Base-by-base conservation (phyloP, 1,140 invertebrate species). In the Tribolium castaneum region DNA sequence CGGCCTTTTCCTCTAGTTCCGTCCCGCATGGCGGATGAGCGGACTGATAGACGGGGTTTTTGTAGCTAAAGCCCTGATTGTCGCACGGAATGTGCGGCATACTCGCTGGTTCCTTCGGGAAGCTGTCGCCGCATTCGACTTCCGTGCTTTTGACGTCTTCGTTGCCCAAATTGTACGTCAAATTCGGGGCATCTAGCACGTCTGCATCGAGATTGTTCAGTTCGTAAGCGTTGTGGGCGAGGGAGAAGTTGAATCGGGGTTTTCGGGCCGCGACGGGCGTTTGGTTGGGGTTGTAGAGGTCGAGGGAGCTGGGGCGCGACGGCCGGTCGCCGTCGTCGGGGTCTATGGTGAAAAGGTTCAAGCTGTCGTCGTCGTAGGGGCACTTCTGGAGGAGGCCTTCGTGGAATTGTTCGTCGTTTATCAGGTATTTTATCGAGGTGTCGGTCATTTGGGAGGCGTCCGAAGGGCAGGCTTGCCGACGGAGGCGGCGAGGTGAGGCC, bases 11-110 rank as follows among this genome's bases (percentile, higher is more conserved):
- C 4, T 66, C 59, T 5, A 66, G 25, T 14, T 85, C 80, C 25
- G 56, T 70, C 39, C 86, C 84, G 80, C 86, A 89, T 14, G 89
- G 89, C 12, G 91, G 91, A 86, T 93, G 92, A 2, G 92, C 93
- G 77, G 92, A 93, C 84, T 93, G 92, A 83, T 94, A 94, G 9
- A 91, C 89, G 0, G 93, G 93, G 82, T 92, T 93, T 35, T 92
- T 91, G 82, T 94, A 91, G 80, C 91, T 93, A 84, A 94, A 94
- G 6, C 86, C 82, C 13, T 82, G 10, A 75, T 72, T 75, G 16
- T 77, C 30, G 13, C 45, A 52, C 22, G 88, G 85, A 6, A 90
- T 82, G 12, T 89, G 89, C 14, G 90, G 90, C 89, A 91, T 90
- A 6, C 90, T 90, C 2, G 87, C 87, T 3, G 89, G 89, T 62